Evolutionary conservation across 1,140 invertebrate genomes (phyloP).

Genomic region (Elymnias hypermnestra): DNA sequence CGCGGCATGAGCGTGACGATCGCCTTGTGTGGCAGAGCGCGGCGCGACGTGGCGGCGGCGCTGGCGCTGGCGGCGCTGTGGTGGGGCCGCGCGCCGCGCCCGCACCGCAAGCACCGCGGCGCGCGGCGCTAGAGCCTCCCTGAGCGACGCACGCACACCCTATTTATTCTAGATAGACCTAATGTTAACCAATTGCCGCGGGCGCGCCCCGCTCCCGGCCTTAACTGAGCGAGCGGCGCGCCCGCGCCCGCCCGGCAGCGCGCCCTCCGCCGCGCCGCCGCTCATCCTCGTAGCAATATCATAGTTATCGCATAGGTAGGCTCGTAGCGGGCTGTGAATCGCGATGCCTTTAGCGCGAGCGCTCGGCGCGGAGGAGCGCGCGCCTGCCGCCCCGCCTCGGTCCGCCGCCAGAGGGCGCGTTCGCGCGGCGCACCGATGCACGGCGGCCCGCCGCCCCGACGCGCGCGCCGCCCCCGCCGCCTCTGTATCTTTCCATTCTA

Average conservation of each 20-base stretch:
- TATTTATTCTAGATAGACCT: conserved; percentile 72
- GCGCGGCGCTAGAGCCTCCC: conserved; percentile 73
- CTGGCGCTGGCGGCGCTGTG: conserved; percentile 55
- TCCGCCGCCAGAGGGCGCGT: conserved; percentile 21
- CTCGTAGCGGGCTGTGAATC: conserved; percentile 27
- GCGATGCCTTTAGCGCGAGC: conserved; percentile 29
- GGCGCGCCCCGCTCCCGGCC: conserved; percentile 42
- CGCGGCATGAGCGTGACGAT: too few species aligned
- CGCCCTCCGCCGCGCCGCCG: conserved; percentile 30
- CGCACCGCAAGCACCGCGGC: conserved; percentile 73
- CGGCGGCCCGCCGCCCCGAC: conserved; percentile 14
- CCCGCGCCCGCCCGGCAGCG: conserved; percentile 27
- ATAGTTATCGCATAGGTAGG: conserved; percentile 51
- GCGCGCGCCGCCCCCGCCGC: conserved; percentile 34
- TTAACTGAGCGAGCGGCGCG: conserved; percentile 46
- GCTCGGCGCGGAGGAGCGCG: conserved; percentile 11
- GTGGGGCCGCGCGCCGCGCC: conserved; percentile 53
- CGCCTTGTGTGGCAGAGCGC: conserved; percentile 38
- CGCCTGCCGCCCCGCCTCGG: conserved; percentile 20
- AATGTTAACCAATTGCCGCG: conserved; percentile 69
- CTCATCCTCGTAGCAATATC: conserved; percentile 48
- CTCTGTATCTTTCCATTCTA: conserved; percentile 58
- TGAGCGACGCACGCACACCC: conserved; percentile 46
- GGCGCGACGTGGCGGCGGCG: conserved; percentile 51
- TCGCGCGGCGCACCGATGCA: conserved; percentile 25